These are phyloP conservation scores for Apodemia hepburni DNA, from an alignment of 2,888 invertebrate genomes.

Conservation along the genomic window DNA sequence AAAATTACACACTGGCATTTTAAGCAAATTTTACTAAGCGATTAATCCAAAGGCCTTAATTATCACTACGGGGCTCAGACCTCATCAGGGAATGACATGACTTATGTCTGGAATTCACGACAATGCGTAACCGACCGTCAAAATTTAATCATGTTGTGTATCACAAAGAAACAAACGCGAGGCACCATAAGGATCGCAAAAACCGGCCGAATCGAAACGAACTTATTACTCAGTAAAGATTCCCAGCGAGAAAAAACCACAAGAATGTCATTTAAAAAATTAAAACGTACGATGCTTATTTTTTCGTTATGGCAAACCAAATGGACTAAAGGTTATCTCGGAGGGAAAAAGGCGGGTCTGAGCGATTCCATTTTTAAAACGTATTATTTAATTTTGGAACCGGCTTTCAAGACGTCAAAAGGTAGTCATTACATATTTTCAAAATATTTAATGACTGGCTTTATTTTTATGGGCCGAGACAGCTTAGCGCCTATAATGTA, in stretches of 20 bases:
- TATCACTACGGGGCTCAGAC: constrained; percentile 56
- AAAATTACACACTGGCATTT: constrained; percentile 57
- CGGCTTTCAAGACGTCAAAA: constrained; percentile 78
- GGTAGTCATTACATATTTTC: constrained; percentile 78
- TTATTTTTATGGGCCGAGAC: constrained; percentile 48
- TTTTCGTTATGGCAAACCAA: constrained; percentile 71
- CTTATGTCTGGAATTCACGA: constrained; percentile 50
- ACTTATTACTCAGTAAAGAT: constrained; percentile 67
- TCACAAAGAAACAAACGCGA: constrained; percentile 49
- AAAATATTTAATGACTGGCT: constrained; percentile 40
- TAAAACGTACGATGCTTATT: constrained; percentile 68
- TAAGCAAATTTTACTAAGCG: constrained; percentile 68
- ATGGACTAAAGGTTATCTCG: constrained; percentile 78
- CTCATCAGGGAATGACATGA: constrained; percentile 61
- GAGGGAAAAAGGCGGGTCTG: constrained; percentile 75
- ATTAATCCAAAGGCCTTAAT: constrained; percentile 66
- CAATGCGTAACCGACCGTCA: constrained; percentile 50
- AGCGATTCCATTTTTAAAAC: constrained; percentile 80
- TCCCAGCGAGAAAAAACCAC: constrained; percentile 75
- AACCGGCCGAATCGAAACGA: constrained; percentile 55
- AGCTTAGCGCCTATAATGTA: constrained; percentile 61
- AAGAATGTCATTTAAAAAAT: constrained; percentile 79
- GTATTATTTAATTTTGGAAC: constrained; percentile 80
- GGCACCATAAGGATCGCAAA: constrained; percentile 59
- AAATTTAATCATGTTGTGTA: constrained; percentile 49